These are phyloP conservation scores for Nematopogon swammerdamellus DNA, from an alignment of 2,888 invertebrate species.

Conservation along the genomic window DNA sequence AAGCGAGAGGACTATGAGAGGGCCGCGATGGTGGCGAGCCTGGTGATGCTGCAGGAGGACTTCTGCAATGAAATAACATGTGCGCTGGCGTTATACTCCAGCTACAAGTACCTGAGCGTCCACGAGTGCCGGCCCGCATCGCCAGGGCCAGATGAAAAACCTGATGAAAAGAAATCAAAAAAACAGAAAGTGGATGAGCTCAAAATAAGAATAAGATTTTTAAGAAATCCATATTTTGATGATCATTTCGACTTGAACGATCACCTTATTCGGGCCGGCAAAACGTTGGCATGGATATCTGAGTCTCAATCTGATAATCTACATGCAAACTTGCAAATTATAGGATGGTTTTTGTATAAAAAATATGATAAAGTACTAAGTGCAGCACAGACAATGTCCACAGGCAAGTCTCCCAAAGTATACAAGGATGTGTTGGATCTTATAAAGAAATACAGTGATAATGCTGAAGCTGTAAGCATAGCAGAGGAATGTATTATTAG, in stretches of 20 bases:
- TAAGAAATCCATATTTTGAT: conserved; percentile 83
- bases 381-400: conserved; percentile 21
- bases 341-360: conserved; percentile 65
- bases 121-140: conserved; percentile 20
- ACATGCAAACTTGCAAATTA: conserved; percentile 54
- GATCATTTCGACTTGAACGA: conserved; percentile 86
- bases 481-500: conserved; percentile 23
- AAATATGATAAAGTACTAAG: conserved; percentile 56
- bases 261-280: conserved; percentile 71
- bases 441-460: conserved; percentile 21
- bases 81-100: conserved; percentile 68
- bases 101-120: conserved; percentile 63
- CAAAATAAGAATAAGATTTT: conserved; percentile 72
- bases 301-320: conserved; percentile 42
- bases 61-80: conserved; percentile 67
- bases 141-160: conserved; percentile 9
- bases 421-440: conserved; percentile 28
- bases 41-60: conserved; percentile 90
- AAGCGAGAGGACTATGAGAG: conserved; percentile 62
- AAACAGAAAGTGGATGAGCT: conserved; percentile 54
- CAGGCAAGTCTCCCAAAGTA: conserved; percentile 23
- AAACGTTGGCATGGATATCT: conserved; percentile 70
- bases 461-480: conserved; percentile 12
- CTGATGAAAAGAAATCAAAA: conserved; percentile 20
- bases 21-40: conserved; percentile 74